phyloP scores from a whole-genome alignment of 2,113 vertebrate genomes.

The Phalacrocorax carbo region DNA sequence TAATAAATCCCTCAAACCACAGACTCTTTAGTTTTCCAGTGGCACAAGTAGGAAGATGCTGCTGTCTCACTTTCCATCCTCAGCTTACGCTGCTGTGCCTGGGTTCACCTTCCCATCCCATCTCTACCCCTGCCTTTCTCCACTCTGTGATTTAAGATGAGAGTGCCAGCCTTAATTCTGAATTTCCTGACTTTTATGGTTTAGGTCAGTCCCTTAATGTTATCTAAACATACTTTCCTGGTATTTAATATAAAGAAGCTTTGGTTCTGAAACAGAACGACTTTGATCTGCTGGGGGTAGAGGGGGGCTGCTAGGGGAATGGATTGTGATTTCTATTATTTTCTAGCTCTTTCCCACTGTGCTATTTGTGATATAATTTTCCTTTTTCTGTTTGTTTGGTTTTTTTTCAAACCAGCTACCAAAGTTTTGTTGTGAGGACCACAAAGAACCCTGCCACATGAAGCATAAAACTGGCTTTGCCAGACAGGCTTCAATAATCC shows the following conservation, averaged over 20 bases:
- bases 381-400: too few relatives aligned
- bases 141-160: slow-evolving; percentile 17
- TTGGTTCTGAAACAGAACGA: slow-evolving; percentile 47
- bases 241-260: slow-evolving; percentile 69
- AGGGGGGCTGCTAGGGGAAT: background rate
- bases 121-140: background rate
- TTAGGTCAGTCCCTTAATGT: slow-evolving; percentile 46
- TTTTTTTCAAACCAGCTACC: background rate
- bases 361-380: slow-evolving; percentile 34
- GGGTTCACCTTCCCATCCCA: background rate
- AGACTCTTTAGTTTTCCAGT: background rate
- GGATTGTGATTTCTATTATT: slow-evolving; percentile 37
- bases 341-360: slow-evolving; percentile 13
- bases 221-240: slow-evolving; percentile 55
- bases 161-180: slow-evolving; percentile 58
- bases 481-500: background rate
- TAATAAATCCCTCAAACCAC: background rate
- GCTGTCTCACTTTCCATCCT: background rate
- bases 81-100: background rate
- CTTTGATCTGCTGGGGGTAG: slow-evolving; percentile 46
- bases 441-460: background rate
- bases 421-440: background rate
- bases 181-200: slow-evolving; percentile 54
- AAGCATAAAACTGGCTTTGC: background rate
- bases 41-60: background rate